Evolutionary conservation across 2,888 invertebrate species (phyloP), one percentile per base, ranked within the genome.

Genomic region (Macropis europaea): DNA sequence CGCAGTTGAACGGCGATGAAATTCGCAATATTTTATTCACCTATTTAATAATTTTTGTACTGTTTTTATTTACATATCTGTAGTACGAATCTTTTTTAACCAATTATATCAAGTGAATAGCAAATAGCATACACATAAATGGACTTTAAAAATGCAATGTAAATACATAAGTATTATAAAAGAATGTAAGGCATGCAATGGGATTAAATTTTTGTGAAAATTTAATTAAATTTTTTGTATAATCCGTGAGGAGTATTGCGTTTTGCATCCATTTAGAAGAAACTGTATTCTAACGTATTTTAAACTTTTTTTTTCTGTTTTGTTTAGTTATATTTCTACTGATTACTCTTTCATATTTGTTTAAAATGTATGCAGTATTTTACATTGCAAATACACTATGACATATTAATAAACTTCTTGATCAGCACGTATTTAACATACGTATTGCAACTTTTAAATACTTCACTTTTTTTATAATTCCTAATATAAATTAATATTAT

Each of bases 11-110:
- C 63, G 56, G 62, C 42, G 32, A 47, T 34, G 48, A 45, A 67
- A 15, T 73, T 43, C 47, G 32, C 34, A 59, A 43, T 71, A 71
- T 57, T 45, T 57, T 52, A 47, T 52, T 70, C 36, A 42, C 26
- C 50, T 68, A 54, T 57, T 56, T 53, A 60, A 53, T 59, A 43
- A 36, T 52, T 26, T 66, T 76, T 70, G 64, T 75, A 75, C 70
- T 75, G 36, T 75, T 54, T 38, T 57, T 75, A 61, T 52, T 24
- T 63, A 70, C 54, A 47, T 45, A 34, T 47, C 45, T 36, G 52
- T 40, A 69, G n/a, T 48, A 30, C 28, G 32, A 59, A 57, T 52
- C 7, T 9, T 30, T 42, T 53, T 47, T 24, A 9, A 48, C 40
- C 4, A 22, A 48, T 38, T n/a, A 11, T 36, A 5, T 53, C 42